These are phyloP conservation scores for Dichetophora obliterata DNA, from an alignment of 2,888 invertebrate genomes.

Conservation along the genomic window DNA sequence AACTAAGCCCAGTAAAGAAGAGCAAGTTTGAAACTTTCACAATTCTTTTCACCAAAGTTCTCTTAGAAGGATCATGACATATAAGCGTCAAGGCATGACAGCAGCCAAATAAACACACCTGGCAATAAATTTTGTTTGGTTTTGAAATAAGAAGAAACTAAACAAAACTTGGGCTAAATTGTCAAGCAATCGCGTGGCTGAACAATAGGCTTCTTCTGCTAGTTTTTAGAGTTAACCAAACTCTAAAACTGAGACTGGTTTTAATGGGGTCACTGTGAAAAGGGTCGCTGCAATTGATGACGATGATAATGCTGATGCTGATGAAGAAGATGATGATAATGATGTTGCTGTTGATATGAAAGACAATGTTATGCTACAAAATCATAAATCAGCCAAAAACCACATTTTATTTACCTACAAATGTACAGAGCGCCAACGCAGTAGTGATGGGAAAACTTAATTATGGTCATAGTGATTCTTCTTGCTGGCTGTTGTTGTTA, in stretches of 20 bases:
- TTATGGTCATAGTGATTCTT: conserved; percentile 1
- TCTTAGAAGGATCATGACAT: too few species aligned
- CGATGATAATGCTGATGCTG: neutral
- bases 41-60: too few species aligned
- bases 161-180: neutral
- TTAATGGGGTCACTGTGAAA: conserved; percentile 1
- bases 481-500: neutral
- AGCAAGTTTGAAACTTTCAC: too few species aligned
- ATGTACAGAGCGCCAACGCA: neutral
- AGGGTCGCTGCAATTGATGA: neutral
- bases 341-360: neutral
- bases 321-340: neutral
- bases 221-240: neutral
- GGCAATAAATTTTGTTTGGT: too few species aligned
- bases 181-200: neutral
- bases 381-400: conserved; percentile 27
- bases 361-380: conserved; percentile 12
- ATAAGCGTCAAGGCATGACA: too few species aligned
- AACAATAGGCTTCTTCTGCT: neutral
- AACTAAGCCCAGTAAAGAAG: too few species aligned
- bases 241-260: neutral
- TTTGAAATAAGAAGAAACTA: too few species aligned
- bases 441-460: conserved; percentile 20
- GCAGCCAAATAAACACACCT: too few species aligned
- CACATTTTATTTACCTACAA: conserved; percentile 13